A percentile compares a stretch with the other conserved stretches of the same genome.
Evolutionary conservation across 2,888 invertebrate species (phyloP).

Genomic region (Tillus elongatus): DNA sequence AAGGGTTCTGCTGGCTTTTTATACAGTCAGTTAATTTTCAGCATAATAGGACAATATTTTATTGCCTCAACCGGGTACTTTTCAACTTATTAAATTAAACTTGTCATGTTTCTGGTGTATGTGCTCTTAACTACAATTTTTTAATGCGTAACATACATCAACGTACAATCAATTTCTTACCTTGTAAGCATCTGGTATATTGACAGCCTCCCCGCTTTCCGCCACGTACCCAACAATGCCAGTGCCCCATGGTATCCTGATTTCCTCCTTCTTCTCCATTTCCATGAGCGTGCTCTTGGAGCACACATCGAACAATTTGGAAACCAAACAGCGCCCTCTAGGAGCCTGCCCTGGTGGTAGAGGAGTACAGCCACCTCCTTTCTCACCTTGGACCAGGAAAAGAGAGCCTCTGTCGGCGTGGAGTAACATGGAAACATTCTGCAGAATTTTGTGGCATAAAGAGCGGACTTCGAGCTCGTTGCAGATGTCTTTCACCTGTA

Average conservation of each 20-base stretch:
- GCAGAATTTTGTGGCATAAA: slow-evolving; percentile 90
- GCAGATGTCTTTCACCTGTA: slow-evolving; percentile 86
- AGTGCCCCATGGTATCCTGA: slow-evolving; percentile 87
- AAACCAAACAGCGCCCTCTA: slow-evolving; percentile 66
- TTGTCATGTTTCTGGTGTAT: no score
- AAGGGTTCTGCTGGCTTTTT: no score
- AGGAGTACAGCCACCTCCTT: slow-evolving; percentile 37
- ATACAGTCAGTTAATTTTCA: no score
- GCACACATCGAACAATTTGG: slow-evolving; percentile 91
- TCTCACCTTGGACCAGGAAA: slow-evolving; percentile 76
- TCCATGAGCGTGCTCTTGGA: slow-evolving; percentile 86
- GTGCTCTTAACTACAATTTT: no score
- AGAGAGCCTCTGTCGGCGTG: slow-evolving; percentile 89
- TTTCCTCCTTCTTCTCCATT: slow-evolving; percentile 87
- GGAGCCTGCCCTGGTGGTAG: slow-evolving; percentile 35
- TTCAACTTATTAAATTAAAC: no score
- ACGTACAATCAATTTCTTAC: no score
- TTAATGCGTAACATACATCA: no score
- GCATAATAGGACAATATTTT: no score
- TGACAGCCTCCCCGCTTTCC: slow-evolving; percentile 84
- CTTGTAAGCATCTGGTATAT: slow-evolving; percentile 94
- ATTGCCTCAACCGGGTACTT: no score
- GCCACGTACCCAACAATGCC: slow-evolving; percentile 94
- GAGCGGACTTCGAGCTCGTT: slow-evolving; percentile 91
- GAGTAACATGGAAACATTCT: slow-evolving; percentile 85